phyloP scores from a whole-genome alignment of 2,888 invertebrate species.

The Loripinus fragilis region DNA sequence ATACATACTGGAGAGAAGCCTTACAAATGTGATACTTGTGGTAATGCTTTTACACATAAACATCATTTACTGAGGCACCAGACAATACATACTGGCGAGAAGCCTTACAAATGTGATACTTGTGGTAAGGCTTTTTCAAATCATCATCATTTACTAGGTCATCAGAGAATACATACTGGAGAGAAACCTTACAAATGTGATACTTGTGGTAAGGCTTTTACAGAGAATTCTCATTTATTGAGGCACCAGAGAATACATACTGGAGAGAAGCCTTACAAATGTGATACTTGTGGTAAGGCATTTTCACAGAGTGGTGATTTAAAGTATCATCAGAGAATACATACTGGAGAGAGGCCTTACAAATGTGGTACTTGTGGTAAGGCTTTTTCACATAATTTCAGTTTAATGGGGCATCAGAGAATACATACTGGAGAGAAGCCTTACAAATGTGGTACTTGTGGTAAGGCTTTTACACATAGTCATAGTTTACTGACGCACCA shows the following conservation, averaged over 20 bases:
- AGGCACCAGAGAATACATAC: conserved; percentile 50
- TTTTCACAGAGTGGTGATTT: neutral
- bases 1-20: too few relatives aligned
- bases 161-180: too few relatives aligned
- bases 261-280: too few relatives aligned
- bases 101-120: too few relatives aligned
- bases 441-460: too few relatives aligned
- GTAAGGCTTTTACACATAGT: neutral
- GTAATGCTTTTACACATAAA: neutral
- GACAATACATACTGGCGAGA: neutral
- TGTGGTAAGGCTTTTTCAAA: too few relatives aligned
- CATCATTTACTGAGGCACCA: neutral
- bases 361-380: too few relatives aligned
- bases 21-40: neutral
- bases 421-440: too few relatives aligned
- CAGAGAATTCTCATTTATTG: conserved; percentile 50
- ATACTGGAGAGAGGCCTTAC: too few relatives aligned
- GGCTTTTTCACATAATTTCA: neutral
- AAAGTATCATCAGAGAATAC: neutral
- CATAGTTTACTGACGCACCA: too few relatives aligned
- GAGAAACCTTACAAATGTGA: too few relatives aligned
- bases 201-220: conserved; percentile 42
- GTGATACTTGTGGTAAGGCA: neutral
- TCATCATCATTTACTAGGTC: neutral
- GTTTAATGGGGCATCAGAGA: too few relatives aligned